Conservation (phyloP, 2,113 vertebrate genomes). For the Misgurnus anguillicaudatus region DNA sequence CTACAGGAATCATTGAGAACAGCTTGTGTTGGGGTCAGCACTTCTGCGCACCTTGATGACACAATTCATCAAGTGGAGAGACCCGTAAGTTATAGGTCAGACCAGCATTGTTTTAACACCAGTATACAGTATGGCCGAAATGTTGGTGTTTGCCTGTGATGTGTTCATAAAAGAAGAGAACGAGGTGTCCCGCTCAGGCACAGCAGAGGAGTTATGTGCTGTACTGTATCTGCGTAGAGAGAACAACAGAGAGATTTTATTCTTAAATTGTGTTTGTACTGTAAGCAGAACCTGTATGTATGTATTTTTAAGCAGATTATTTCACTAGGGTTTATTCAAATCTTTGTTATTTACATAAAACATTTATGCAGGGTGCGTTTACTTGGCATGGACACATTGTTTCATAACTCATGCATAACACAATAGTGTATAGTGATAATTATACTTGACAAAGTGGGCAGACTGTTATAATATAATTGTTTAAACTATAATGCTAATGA, state of each 20-base stretch:
- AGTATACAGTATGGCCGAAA: neutral
- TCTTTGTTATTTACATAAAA: neutral
- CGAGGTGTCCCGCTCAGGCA: slow-evolving; percentile 28
- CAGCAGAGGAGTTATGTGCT: slow-evolving; percentile 40
- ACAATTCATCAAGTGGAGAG: slow-evolving; percentile 57
- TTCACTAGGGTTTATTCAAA: neutral
- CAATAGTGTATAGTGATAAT: neutral
- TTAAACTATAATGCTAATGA: neutral
- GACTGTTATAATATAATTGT: neutral
- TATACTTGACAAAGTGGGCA: neutral
- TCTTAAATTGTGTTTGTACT: neutral
- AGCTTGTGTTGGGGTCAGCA: slow-evolving; percentile 59
- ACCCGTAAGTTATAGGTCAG: slow-evolving; percentile 52
- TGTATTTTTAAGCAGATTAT: neutral
- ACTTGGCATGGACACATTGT: neutral
- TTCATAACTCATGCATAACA: neutral
- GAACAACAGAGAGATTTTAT: slow-evolving; percentile 20
- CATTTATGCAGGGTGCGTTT: neutral
- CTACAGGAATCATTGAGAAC: slow-evolving; percentile 60
- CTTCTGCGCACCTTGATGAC: slow-evolving; percentile 51
- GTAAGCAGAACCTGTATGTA: neutral
- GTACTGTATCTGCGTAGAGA: neutral
- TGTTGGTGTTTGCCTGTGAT: slow-evolving; percentile 45
- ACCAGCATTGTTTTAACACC: slow-evolving; percentile 53
- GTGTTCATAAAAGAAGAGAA: slow-evolving; percentile 56